Evolutionary conservation across 2,113 vertebrate species (phyloP).

Genomic region (Etia nguti): DNA sequence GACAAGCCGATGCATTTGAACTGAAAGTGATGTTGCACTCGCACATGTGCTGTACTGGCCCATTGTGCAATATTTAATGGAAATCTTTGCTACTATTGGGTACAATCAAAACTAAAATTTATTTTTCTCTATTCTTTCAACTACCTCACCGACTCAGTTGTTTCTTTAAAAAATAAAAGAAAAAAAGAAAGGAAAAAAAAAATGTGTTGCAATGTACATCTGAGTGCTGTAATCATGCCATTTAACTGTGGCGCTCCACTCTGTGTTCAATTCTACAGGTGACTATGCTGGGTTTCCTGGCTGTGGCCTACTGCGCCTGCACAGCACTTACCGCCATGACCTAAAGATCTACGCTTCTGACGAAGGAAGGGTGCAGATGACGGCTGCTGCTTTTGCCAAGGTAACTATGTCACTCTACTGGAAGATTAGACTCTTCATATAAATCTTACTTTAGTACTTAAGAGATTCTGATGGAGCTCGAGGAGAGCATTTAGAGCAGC

Average conservation of each 20-base stretch:
- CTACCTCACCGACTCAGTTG: neutral
- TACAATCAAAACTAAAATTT: conserved; percentile 9
- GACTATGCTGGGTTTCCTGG: conserved; percentile 97
- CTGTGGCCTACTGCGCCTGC: conserved; percentile 92
- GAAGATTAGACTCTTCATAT: neutral
- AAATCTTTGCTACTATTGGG: neutral
- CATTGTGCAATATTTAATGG: neutral
- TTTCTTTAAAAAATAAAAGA: neutral
- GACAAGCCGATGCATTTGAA: conserved; percentile 3
- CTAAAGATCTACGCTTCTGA: conserved; percentile 98
- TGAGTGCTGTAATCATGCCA: neutral
- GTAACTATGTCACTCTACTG: conserved; percentile 43
- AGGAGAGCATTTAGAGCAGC: neutral
- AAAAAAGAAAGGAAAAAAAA: neutral
- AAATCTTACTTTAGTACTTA: neutral
- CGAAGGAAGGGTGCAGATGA: conserved; percentile 97
- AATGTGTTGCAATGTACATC: neutral
- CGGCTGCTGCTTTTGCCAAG: conserved; percentile 96
- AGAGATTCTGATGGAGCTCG: neutral
- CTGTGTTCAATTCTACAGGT: conserved; percentile 63
- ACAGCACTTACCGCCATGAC: conserved; percentile 96
- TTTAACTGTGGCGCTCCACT: neutral
- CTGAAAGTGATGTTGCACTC: conserved; percentile 38
- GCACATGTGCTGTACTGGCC: neutral
- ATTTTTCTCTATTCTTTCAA: neutral